Conservation (phyloP, 2,888 invertebrate genomes). For the Coenonympha arcania region DNA sequence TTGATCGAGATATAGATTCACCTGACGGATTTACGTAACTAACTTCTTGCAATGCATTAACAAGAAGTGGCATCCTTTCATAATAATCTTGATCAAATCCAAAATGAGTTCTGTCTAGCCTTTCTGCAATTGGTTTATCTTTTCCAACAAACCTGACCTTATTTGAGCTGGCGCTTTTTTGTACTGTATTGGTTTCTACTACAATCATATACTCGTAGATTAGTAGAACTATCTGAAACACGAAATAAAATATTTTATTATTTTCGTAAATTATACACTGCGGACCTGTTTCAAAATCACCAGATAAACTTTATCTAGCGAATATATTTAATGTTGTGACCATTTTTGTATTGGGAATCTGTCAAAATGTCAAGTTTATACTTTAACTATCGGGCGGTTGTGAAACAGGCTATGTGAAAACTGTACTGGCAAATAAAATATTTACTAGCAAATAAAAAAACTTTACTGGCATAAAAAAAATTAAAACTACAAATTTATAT, state of each 20-base stretch:
- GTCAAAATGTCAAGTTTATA: too few relatives aligned
- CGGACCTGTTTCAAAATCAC: too few relatives aligned
- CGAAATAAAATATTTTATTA: constrained; percentile 13
- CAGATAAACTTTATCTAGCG: too few relatives aligned
- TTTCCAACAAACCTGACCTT: constrained; percentile 34
- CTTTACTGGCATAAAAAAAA: too few relatives aligned
- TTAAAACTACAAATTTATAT: too few relatives aligned
- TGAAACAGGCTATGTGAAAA: too few relatives aligned
- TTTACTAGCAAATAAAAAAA: too few relatives aligned
- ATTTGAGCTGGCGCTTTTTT: constrained; percentile 40
- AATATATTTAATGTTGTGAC: too few relatives aligned
- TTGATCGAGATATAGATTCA: constrained; percentile 33
- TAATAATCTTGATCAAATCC: constrained; percentile 67
- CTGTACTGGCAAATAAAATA: too few relatives aligned
- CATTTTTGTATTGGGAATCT: too few relatives aligned
- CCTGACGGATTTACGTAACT: constrained; percentile 47
- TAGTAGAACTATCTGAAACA: constrained; percentile 68
- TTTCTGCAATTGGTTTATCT: constrained; percentile 55
- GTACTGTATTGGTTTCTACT: constrained; percentile 64
- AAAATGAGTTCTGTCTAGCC: constrained; percentile 57
- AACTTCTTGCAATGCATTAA: constrained; percentile 65
- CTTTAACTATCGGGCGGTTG: too few relatives aligned
- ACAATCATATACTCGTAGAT: constrained; percentile 69
- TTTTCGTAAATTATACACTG: too few relatives aligned
- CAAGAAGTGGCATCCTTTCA: constrained; percentile 64